phyloP scores from a whole-genome alignment of 2,113 vertebrate species.

The Nothobranchius furzeri region DNA sequence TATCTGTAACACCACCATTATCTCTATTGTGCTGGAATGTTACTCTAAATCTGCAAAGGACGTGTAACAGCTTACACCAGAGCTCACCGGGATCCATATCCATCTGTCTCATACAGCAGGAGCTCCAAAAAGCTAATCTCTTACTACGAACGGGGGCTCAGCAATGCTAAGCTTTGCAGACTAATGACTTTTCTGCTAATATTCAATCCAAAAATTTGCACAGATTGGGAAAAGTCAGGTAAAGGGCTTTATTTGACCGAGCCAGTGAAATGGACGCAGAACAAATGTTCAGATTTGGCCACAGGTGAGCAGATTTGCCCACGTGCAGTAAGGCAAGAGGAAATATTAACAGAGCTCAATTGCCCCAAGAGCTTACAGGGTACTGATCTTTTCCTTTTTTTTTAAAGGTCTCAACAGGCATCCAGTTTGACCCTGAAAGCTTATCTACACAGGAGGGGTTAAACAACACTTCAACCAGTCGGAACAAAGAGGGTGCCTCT shows the following conservation, averaged over 20 bases:
- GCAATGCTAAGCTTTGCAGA: slow-evolving; percentile 47
- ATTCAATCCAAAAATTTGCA: slow-evolving; percentile 63
- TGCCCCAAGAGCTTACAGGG: slow-evolving; percentile 42
- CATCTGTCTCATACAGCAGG: slow-evolving; percentile 36
- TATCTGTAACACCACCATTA: slow-evolving; percentile 60
- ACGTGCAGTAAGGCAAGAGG: slow-evolving; percentile 54
- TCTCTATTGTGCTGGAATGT: slow-evolving; percentile 57
- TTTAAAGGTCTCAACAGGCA: slow-evolving; percentile 19
- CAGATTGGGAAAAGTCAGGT: slow-evolving; percentile 34
- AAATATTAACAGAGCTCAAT: slow-evolving; percentile 72
- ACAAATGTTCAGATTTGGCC: slow-evolving; percentile 38
- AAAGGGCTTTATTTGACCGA: slow-evolving; percentile 52
- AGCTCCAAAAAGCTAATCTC: slow-evolving; percentile 58
- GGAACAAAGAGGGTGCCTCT: slow-evolving; percentile 26
- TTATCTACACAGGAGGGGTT: slow-evolving; percentile 56
- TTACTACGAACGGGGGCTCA: slow-evolving; percentile 42
- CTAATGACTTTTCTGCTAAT: slow-evolving; percentile 65
- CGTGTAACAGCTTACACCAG: slow-evolving; percentile 46
- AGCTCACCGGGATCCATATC: slow-evolving; percentile 50
- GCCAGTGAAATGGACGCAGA: slow-evolving; percentile 45
- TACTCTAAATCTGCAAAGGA: slow-evolving; percentile 50
- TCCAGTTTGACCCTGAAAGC: slow-evolving; percentile 48
- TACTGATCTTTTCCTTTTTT: slow-evolving; percentile 18
- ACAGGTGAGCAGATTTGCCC: slow-evolving; percentile 48
- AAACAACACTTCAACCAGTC: slow-evolving; percentile 42